phyloP scores from a whole-genome alignment of 2,113 vertebrate genomes.

The Varanus salvator region DNA sequence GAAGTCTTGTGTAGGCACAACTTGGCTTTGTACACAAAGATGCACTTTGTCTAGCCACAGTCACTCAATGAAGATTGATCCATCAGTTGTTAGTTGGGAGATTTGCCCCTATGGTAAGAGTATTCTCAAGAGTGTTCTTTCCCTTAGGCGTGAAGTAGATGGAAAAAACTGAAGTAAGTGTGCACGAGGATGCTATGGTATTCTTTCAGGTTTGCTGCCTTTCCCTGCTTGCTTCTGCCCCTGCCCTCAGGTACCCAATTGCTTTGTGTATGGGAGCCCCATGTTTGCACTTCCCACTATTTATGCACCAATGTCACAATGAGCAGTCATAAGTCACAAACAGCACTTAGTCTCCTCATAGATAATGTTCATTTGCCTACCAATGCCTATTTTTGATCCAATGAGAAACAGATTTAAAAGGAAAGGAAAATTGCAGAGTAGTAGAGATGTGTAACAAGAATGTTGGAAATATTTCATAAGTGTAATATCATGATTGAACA shows the following conservation, averaged over 20 bases:
- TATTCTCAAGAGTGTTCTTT: background rate
- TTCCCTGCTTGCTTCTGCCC: background rate
- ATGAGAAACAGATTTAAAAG: background rate
- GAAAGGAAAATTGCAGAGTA: background rate
- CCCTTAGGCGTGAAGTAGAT: too few relatives aligned
- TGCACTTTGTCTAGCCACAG: background rate
- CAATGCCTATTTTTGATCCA: background rate
- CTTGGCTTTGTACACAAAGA: background rate
- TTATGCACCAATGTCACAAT: background rate
- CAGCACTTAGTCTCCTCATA: too few relatives aligned
- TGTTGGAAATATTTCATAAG: background rate
- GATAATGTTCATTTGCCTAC: background rate
- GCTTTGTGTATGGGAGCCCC: background rate
- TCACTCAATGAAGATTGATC: background rate
- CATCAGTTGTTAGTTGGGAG: background rate
- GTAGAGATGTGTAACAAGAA: background rate
- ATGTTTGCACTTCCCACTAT: background rate
- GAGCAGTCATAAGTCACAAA: background rate
- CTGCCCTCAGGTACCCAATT: background rate
- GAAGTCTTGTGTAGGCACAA: background rate
- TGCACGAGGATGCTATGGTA: background rate
- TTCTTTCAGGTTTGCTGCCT: too few relatives aligned
- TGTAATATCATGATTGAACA: slow-evolving; percentile 37
- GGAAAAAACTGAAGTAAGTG: background rate
- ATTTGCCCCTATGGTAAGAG: background rate